Conservation (phyloP, 2,797 vertebrate species). For the Anableps anableps region DNA sequence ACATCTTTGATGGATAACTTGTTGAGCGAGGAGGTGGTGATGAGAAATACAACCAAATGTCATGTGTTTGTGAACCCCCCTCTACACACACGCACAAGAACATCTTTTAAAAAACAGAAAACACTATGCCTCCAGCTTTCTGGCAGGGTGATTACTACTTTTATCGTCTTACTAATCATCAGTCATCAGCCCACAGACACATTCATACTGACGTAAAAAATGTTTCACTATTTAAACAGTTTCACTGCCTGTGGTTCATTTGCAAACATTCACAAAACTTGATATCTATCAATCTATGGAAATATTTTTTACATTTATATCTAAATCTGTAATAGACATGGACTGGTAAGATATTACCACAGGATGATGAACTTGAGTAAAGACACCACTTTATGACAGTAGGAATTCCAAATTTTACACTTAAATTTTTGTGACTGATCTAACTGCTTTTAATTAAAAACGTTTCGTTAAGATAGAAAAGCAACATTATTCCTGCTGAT, state of each 20-base stretch:
- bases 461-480: too few species aligned
- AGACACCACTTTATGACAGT: background rate
- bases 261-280: background rate
- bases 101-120: constrained; percentile 35
- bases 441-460: too few species aligned
- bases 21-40: constrained; percentile 59
- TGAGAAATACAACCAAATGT: constrained; percentile 58
- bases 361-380: background rate
- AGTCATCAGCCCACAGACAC: constrained; percentile 58
- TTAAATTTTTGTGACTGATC: background rate
- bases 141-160: constrained; percentile 61
- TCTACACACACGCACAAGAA: constrained; percentile 21
- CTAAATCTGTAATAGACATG: background rate
- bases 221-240: constrained; percentile 22
- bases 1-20: constrained; percentile 58
- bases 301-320: background rate
- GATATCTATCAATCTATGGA: background rate
- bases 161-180: constrained; percentile 56
- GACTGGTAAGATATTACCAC: background rate
- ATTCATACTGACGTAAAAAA: constrained; percentile 32
- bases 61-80: constrained; percentile 44
- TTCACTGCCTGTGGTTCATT: background rate
- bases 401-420: background rate
- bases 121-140: constrained; percentile 29
- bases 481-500: too few species aligned